Base-by-base conservation (phyloP, 2,888 invertebrate species). In the Pharmacophagus antenor region DNA sequence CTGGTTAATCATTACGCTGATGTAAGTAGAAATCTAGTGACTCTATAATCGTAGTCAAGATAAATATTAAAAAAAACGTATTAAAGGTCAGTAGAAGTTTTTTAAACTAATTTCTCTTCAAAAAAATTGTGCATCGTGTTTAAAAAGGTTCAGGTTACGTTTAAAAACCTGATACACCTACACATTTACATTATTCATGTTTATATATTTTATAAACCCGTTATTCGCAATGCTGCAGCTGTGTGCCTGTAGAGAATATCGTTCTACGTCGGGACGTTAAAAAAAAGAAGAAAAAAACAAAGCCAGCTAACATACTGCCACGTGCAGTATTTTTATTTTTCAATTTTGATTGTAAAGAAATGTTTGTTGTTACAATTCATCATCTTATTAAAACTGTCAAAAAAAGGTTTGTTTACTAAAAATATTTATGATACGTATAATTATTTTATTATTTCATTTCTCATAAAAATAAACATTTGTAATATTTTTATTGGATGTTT, bases 151-250 rank as follows among this genome's bases (percentile, higher is more conserved):
- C 31, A n/a, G 12, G 47, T 4, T 55, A n/a, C 10, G 41, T 41
- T 56, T 41, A 22, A 42, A 52, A 56, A 49, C 56, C 20, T 42
- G 41, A 51, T 41, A 18, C n/a, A 41, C 15, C 12, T 23, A 52
- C 23, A 20, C 22, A 52, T 23, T 17, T 22, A 49, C 25, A 8
- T 49, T 25, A 17, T 10, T 18, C 25, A 18, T 17, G 17, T 18
- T 8, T 44, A 53, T 48, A 31, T 55, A 50, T 51, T 60, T 58
- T 51, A 23, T 37, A 56, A 60, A 60, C 60, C 60, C 60, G 60
- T 60, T 60, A 56, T 37, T 56, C 41, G 60, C 56, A 46, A 50
- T 44, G 55, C 50, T 56, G 60, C 60, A 60, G 60, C 55, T 59
- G 59, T 49, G 20, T 31, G 55, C 37, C 41, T 18, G 51, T 44